Evolutionary conservation across 2,113 vertebrate species (phyloP), one percentile per base, ranked within the genome.

Genomic region (Siniperca chuatsi): DNA sequence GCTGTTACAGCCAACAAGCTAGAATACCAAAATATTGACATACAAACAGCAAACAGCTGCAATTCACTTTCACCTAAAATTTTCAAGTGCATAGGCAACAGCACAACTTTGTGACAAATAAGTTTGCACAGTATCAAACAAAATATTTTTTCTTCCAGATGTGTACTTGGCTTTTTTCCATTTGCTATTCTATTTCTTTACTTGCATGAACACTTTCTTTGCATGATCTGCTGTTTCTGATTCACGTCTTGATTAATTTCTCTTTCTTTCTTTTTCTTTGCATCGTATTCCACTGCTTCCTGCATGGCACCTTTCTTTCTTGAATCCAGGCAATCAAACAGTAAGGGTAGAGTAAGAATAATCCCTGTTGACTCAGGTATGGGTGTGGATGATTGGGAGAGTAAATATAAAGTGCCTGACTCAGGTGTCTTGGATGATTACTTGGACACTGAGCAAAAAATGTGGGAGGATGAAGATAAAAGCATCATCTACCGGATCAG

Each of bases 311-410:
- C 52, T 52, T 68, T 23, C 65, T 50, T 85, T n/a, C 88, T 83
- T 90, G 90, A 95, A 87, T 67, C 85, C 61, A 96, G 95, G 75
- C 92, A 40, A 84, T 92, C 94, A 94, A 95, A 93, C 57, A 94
- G 95, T 93, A 95, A 94, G 83, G 90, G 92, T 91, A 95, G 88
- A 89, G 93, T 97, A 88, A 95, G 94, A 91, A 98, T 98, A 83
- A 95, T 98, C 89, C 97, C 97, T 21, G 96, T 96, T 86, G 96
- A 97, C 87, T 96, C 93, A 44, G 96, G 97, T 85, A 95, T 96
- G 96, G 96, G 96, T 75, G 96, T 95, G 89, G 97, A 98, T 84
- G 96, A 97, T 15, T 96, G 96, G 94, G 96, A 97, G 86, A 94
- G 74, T 86, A 95, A 96, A 90, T 97, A 96, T 88, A 96, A 97